Conservation (phyloP, 2,797 vertebrate genomes). For the Borostomias antarcticus region DNA sequence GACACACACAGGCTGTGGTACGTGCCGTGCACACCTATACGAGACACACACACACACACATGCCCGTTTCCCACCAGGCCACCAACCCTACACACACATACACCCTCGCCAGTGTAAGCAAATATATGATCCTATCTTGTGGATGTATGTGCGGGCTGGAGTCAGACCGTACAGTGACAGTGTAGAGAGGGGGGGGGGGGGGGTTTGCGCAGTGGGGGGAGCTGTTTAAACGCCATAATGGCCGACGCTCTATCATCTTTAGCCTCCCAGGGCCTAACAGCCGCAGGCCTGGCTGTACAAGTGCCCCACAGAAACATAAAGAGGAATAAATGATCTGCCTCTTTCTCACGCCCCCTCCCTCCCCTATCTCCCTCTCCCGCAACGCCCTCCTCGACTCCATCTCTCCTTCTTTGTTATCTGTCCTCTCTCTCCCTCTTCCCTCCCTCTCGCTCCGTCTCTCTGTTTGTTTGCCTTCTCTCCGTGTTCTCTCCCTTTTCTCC, state of each 20-base stretch:
- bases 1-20: background rate
- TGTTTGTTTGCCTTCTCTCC: constrained; percentile 14
- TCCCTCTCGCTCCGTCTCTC: constrained; percentile 27
- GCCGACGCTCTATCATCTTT: constrained; percentile 44
- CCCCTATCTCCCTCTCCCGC: constrained; percentile 19
- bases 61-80: constrained; percentile 10
- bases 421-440: constrained; percentile 6
- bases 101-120: constrained; percentile 1
- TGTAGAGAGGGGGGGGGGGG: constrained; percentile 2
- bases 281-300: constrained; percentile 26
- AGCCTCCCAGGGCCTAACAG: constrained; percentile 43
- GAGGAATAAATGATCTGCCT: constrained; percentile 76
- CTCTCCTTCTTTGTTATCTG: background rate
- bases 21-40: background rate
- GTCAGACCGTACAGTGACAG: constrained; percentile 7
- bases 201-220: constrained; percentile 40
- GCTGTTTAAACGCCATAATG: constrained; percentile 55
- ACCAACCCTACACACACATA: constrained; percentile 13
- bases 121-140: background rate
- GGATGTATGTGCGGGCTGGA: constrained; percentile 20
- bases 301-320: constrained; percentile 41
- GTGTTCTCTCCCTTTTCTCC: constrained; percentile 25
- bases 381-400: no score
- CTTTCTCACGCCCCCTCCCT: constrained; percentile 51
- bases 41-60: constrained; percentile 4